Base-by-base conservation (phyloP, 2,113 vertebrate species). In the Trochalopteron elliotii region DNA sequence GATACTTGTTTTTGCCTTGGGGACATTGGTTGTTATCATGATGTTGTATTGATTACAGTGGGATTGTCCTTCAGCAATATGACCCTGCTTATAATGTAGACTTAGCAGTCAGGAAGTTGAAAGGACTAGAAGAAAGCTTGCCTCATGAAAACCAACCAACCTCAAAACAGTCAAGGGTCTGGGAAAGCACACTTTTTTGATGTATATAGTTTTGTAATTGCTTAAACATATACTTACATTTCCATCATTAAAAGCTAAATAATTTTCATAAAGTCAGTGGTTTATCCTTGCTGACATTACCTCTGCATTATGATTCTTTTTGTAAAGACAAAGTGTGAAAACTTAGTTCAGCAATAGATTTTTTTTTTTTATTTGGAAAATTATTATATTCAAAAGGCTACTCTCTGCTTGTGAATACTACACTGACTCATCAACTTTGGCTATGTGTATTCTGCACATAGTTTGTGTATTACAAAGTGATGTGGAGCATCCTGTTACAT, bases 241-340 rank as follows among this genome's bases (percentile, higher is more conserved):
- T 87, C 70, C 47, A 37, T 89, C 93, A 80, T 78, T 77, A 90
- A 93, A 97, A 94, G 42, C 39, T 27, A 90, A 92, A 47, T 94
- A 2, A 44, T 70, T 69, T 91, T 91, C 55, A n/a, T 77, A 42
- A 85, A 61, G 19, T 70, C 33, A 59, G 2, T 94, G 89, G 83
- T 94, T 95, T 97, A 92, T 94, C 81, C 42, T 52, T 92, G 92
- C 64, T 94, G 68, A 63, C 35, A 70, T 93, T 91, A 90, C 72
- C 55, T 76, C 53, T 72, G 47, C 50, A 40, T 95, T 93, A 25
- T 78, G 56, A 83, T 94, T 96, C 37, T 89, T 70, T 94, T 77
- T 90, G 50, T 84, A 87, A 95, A 95, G 84, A 69, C 28, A 69
- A 82, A 50, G 25, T 69, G 20, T 86, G 74, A 40, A 67, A 89